phyloP scores from a whole-genome alignment of 2,113 vertebrate genomes.

The Callithrix jacchus region DNA sequence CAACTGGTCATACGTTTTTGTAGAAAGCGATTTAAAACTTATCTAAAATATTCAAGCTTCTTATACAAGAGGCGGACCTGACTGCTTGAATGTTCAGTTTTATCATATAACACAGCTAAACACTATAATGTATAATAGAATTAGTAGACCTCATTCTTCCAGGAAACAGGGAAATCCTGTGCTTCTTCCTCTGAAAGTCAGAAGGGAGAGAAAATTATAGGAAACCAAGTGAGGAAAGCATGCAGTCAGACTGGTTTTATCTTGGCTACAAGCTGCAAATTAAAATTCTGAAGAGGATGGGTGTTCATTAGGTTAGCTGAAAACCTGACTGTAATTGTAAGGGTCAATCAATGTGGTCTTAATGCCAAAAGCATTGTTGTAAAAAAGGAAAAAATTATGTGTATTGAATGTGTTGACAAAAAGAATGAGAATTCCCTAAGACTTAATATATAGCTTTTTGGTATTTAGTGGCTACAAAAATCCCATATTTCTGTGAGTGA shows the following conservation, averaged over 20 bases:
- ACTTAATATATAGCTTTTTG: neutral
- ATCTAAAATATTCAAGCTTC: neutral
- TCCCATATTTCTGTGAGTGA: neutral
- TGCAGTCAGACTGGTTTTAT: neutral
- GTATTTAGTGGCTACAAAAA: neutral
- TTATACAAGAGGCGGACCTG: neutral
- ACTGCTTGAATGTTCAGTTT: neutral
- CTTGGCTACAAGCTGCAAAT: neutral
- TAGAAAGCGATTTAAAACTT: neutral
- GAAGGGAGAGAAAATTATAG: neutral
- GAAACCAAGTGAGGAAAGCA: neutral
- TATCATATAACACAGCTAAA: neutral
- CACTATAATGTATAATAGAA: neutral
- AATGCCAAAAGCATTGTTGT: neutral
- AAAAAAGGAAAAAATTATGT: neutral
- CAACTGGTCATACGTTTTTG: neutral
- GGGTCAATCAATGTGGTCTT: neutral
- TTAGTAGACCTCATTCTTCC: neutral
- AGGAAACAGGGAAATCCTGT: neutral
- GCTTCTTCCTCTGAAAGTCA: neutral
- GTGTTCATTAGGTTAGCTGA: neutral
- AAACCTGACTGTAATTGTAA: neutral
- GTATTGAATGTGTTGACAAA: neutral
- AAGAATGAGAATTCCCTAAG: neutral
- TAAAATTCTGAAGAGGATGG: neutral